Evolutionary conservation across 2,888 invertebrate genomes (phyloP).

Genomic region (Frankliniella fusca): DNA sequence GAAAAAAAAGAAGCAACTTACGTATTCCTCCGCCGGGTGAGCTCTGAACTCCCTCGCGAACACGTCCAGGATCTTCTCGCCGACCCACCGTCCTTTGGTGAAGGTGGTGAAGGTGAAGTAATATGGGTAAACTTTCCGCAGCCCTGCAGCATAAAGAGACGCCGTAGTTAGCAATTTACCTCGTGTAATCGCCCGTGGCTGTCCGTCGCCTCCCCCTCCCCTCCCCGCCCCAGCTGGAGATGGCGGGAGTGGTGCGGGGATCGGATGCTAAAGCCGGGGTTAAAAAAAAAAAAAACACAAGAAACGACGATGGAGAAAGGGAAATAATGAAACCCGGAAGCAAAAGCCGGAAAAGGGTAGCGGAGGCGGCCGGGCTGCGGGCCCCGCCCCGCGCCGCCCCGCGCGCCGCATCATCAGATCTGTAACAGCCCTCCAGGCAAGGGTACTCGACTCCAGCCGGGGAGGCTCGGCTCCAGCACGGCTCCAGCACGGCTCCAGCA

Average conservation of each 20-base stretch:
- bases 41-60: conserved; percentile 90
- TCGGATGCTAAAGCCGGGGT: no score
- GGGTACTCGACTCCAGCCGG: not conserved
- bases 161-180: no score
- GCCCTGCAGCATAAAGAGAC: conserved; percentile 56
- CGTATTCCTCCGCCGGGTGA: conserved; percentile 87
- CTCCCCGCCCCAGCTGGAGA: no score
- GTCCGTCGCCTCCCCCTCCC: no score
- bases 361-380: no score
- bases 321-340: no score
- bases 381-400: no score
- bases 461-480: not conserved
- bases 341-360: no score
- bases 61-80: conserved; percentile 86
- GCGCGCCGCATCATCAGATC: not conserved
- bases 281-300: no score
- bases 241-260: no score
- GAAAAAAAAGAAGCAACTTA: conserved; percentile 42
- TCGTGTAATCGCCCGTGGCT: no score
- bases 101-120: conserved; percentile 95
- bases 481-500: not conserved
- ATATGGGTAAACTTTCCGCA: conserved; percentile 95
- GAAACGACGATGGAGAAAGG: no score
- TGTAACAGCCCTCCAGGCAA: conserved; percentile 11
- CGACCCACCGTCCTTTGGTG: conserved; percentile 95